phyloP scores from a whole-genome alignment of 1,140 invertebrate genomes.

The Globodera rostochiensis region DNA sequence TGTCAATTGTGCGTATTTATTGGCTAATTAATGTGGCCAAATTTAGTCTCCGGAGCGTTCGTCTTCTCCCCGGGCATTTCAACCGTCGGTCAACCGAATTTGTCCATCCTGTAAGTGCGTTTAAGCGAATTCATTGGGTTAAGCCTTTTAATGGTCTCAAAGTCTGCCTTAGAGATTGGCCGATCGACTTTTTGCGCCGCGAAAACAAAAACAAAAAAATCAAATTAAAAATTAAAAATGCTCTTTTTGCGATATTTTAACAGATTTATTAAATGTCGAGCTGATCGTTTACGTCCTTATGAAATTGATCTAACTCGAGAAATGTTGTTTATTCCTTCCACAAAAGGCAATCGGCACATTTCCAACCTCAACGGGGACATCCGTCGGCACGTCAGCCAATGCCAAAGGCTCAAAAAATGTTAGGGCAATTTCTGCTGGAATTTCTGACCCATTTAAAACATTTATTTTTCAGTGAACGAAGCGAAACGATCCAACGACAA shows the following conservation, averaged over 20 bases:
- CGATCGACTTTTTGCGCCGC: neutral
- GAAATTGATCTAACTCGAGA: too few relatives aligned
- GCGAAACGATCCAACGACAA: neutral
- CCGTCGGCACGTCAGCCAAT: conserved; percentile 22
- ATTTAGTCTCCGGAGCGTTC: too few relatives aligned
- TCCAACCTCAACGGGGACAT: neutral
- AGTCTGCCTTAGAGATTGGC: neutral
- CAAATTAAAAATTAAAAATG: too few relatives aligned
- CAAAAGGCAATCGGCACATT: neutral
- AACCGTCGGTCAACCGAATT: neutral
- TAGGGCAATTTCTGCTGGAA: neutral
- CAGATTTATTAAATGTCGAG: neutral
- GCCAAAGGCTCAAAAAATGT: conserved; percentile 6
- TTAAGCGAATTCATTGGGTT: too few relatives aligned
- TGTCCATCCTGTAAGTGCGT: conserved; percentile 6
- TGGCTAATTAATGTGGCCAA: too few relatives aligned
- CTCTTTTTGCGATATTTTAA: neutral
- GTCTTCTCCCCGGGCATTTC: neutral
- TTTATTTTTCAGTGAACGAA: conserved; percentile 1
- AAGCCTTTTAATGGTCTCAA: neutral
- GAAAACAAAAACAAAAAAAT: too few relatives aligned
- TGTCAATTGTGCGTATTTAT: too few relatives aligned
- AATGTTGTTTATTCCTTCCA: too few relatives aligned
- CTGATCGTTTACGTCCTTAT: too few relatives aligned
- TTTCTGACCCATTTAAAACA: neutral